phyloP scores from a whole-genome alignment of 2,888 invertebrate species.

The Scaeva pyrastri region DNA sequence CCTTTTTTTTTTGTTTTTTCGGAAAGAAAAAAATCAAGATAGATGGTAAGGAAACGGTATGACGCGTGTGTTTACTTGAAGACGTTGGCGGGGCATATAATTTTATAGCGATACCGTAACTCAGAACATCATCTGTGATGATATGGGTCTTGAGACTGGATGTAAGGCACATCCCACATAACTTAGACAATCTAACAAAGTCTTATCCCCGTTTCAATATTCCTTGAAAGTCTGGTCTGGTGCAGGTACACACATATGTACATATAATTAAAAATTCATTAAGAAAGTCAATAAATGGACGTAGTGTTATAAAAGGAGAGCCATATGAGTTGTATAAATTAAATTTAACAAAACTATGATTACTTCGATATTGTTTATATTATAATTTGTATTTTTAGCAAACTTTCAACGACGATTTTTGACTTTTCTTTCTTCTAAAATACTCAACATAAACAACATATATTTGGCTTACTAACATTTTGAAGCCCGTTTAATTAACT shows the following conservation, averaged over 20 bases:
- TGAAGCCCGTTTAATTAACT: too few species aligned
- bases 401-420: too few species aligned
- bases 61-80: slow-evolving; percentile 41
- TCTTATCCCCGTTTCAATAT: slow-evolving; percentile 51
- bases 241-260: background rate
- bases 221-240: slow-evolving; percentile 15
- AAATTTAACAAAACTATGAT: too few species aligned
- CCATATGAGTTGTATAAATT: too few species aligned
- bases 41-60: slow-evolving; percentile 29
- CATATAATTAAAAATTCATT: slow-evolving; percentile 70
- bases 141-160: slow-evolving; percentile 2
- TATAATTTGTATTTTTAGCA: too few species aligned
- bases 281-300: background rate
- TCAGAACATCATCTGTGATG: slow-evolving; percentile 14
- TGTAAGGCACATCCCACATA: slow-evolving; percentile 4
- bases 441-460: too few species aligned
- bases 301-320: too few species aligned
- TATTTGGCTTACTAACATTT: too few species aligned
- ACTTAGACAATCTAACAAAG: background rate
- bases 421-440: too few species aligned
- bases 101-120: background rate
- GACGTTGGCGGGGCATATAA: slow-evolving; percentile 20
- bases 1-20: slow-evolving; percentile 3
- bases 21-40: background rate
- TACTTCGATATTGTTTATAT: too few species aligned